These are phyloP conservation scores for Cygnus atratus DNA, from an alignment of 2,113 vertebrate genomes.

Conservation along the genomic window DNA sequence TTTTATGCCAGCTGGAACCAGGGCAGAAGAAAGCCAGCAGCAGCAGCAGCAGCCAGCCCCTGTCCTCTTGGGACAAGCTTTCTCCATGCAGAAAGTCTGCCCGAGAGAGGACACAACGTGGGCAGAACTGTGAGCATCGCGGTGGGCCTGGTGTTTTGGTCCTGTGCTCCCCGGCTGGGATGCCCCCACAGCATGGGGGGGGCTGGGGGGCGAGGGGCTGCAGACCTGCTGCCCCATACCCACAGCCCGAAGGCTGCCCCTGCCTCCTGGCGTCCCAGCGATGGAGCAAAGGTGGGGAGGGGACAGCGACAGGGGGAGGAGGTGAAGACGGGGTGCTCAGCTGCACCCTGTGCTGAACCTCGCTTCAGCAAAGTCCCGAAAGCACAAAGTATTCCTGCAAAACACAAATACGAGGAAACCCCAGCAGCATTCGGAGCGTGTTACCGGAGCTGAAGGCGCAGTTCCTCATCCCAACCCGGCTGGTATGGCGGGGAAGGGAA, in stretches of 20 bases:
- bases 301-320: not conserved
- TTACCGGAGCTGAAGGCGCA: not conserved
- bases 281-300: not conserved
- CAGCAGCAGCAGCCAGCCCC: fast-evolving
- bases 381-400: not conserved
- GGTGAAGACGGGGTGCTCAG: fast-evolving
- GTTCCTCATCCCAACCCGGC: not conserved
- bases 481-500: not conserved
- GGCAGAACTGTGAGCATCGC: fast-evolving
- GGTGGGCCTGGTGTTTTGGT: too few species aligned
- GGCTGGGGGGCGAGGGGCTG: not conserved
- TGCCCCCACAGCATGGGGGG: not conserved
- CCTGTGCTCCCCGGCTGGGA: fast-evolving
- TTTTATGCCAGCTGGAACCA: not conserved
- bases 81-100: too few species aligned
- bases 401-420: not conserved
- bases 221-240: not conserved
- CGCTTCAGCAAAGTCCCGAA: fast-evolving
- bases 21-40: not conserved
- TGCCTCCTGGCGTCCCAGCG: not conserved
- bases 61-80: not conserved
- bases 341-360: not conserved
- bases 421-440: fast-evolving
- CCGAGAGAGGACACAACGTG: fast-evolving
- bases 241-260: not conserved